Evolutionary conservation across 1,140 invertebrate genomes (phyloP), one percentile per base, ranked within the genome.

Genomic region (Formica selysi): DNA sequence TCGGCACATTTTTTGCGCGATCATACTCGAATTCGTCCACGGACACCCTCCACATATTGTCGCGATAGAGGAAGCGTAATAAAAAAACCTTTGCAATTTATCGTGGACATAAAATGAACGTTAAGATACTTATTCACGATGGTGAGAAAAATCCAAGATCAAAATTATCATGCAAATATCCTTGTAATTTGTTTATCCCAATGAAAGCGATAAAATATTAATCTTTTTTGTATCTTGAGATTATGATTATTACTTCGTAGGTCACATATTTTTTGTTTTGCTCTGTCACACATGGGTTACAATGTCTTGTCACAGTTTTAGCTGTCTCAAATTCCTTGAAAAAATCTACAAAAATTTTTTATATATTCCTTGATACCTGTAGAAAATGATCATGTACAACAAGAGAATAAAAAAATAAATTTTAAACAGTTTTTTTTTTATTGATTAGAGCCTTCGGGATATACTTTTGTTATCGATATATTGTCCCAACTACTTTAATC

Each of bases 1-100:
- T 93, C 92, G 89, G 91, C 89, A 94, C 93, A 93, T 94, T 94
- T 94, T 88, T 90, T 89, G 92, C 91, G 88, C 94, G 93, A 90
- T 91, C 89, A 93, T 90, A 90, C 70, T 80, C 76, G 90, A 93
- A 94, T 94, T 91, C 90, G 89, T 87, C 80, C 85, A 22, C 41
- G 68, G 68, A 74, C 61, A 90, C 74, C 86, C 85, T 85, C 70
- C 80, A 67, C 64, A 36, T 48, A 44, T 11, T 73, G 36, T 87
- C 54, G 68, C 38, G 38, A 57, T 51, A 67, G 67, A 19, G 38
- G 22, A 79, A 79, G 26, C 10, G 22, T 36, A n/a, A 68, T 29
- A 36, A n/a, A n/a, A 22, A 1, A 26, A 57, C 1, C n/a, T 68
- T 67, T 16, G 38, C 41, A 48, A 26, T 10, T 16, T 78, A 54